Evolutionary conservation across 2,113 vertebrate genomes (phyloP), one percentile per base, ranked within the genome.

Genomic region (Sakesphorus luctuosus): DNA sequence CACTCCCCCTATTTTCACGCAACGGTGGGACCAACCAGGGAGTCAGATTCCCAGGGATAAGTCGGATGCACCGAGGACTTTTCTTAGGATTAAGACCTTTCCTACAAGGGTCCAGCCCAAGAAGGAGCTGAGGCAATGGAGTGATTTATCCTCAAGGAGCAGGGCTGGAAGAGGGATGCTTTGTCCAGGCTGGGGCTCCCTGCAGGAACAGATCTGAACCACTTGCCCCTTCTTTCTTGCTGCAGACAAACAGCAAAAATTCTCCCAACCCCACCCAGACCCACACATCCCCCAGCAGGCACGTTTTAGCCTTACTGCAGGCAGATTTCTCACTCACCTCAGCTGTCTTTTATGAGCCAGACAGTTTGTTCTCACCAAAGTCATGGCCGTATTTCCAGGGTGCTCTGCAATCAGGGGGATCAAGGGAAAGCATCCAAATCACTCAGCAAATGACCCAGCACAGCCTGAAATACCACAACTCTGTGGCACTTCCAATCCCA

Each of bases 331-430:
- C 52, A 29, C 87, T 81, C 81, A 87, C 56, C 63, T 67, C 44
- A 9, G 63, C 29, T 87, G 17, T 23, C 28, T 75, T 93, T 91
- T 89, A 84, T 7, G 52, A 75, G 74, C 44, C 0, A 5, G 33
- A 82, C 73, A 75, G 87, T 93, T 94, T 94, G 92, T 77, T 79
- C 94, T 63, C 83, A 13, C 65, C 17, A 21, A 35, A 66, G 46
- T 36, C 53, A 4, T 1, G 33, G 17, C 58, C 77, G 10, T 38
- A 69, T 63, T 58, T 71, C 43, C 65, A 72, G 63, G 43, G 49
- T 33, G 66, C 13, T 89, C 66, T 67, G 66, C n/a, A 26, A 7
- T 4, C 55, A 29, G 43, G 18, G 55, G 2, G 10, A 23, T 43
- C 9, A 7, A 58, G 72, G 49, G 40, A 80, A 88, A 88, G 35